Evolutionary conservation across 1,140 invertebrate species (phyloP), one percentile per base, ranked within the genome.

Genomic region (Trichogramma pretiosum): DNA sequence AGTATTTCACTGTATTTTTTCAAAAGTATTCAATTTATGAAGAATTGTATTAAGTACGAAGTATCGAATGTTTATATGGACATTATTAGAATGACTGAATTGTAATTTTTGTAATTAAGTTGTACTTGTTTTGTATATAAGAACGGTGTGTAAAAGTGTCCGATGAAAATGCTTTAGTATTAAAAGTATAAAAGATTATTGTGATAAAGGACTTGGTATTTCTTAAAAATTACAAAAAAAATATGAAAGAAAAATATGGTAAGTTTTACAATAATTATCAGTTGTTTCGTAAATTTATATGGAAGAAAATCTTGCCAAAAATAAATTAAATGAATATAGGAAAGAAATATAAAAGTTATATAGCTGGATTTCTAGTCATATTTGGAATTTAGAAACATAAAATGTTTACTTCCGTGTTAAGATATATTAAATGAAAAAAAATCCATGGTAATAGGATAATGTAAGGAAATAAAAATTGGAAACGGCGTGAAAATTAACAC

Each of bases 221-320:
- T 54, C 48, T 48, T 48, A 54, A 26, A 34, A 50, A 55, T 28
- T 52, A 30, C 39, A 53, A 37, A 35, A 18, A 39, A 50, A 38
- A 54, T 19, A 45, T 14, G 26, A 41, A 30, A 52, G 58, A 56
- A 61, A 62, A 51, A 52, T 58, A 53, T n/a, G n/a, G n/a, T n/a
- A n/a, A n/a, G n/a, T n/a, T n/a, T n/a, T n/a, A n/a, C n/a, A n/a
- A n/a, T n/a, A n/a, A n/a, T n/a, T n/a, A n/a, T 62, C 55, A 57
- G 56, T 56, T 59, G 58, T 65, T 68, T 67, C 60, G 24, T 64
- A 64, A 62, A 67, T 67, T 67, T 67, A 59, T 62, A 67, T 62
- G 40, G 46, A 47, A 62, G 52, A 46, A 61, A 52, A 60, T 60
- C 55, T 62, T 66, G 63, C 61, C 60, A 64, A 65, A 61, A 58